Evolutionary conservation across 2,797 vertebrate genomes (phyloP), one percentile per base, ranked within the genome.

Genomic region (Paguma larvata): DNA sequence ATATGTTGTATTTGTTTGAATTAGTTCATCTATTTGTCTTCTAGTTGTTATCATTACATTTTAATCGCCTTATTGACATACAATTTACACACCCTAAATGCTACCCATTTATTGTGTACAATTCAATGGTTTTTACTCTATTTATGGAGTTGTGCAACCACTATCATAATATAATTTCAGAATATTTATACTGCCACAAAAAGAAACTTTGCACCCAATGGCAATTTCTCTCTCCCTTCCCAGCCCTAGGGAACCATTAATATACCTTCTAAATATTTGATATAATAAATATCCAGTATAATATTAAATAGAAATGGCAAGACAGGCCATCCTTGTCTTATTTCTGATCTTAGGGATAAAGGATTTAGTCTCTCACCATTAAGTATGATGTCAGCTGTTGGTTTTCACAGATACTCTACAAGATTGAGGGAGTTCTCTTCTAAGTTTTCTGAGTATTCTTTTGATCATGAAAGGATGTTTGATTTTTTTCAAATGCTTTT

Each of bases 1-100:
- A 85, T 18, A 46, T 4, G 23, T 19, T 72, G 53, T 75, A 14
- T 84, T 91, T 95, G 51, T 88, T 89, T 89, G 15, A 90, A 95
- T 5, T 88, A 72, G 70, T 75, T 85, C 27, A 70, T 41, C 30
- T 44, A 59, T 68, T 83, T 83, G 19, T 34, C 12, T 89, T 67
- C 34, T 82, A 87, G 34, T 67, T 25, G 38, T 70, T 84, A 79
- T 41, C 12, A 77, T 59, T 93, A 53, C 1, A 80, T 84, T 92
- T 67, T 67, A 90, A 63, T 19, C 80, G 11, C 4, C 41, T 95
- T 30, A 72, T 72, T 87, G 56, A 85, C 14, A 65, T 34, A 11
- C 73, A 63, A 80, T 70, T 88, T 65, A 65, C 0, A 80, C 25
- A 44, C 14, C 15, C 56, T n/a, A 88, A 82, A 38, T 86, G 86